Evolutionary conservation across 2,797 vertebrate species (phyloP).

Genomic region (Urosaurus nigricauda): DNA sequence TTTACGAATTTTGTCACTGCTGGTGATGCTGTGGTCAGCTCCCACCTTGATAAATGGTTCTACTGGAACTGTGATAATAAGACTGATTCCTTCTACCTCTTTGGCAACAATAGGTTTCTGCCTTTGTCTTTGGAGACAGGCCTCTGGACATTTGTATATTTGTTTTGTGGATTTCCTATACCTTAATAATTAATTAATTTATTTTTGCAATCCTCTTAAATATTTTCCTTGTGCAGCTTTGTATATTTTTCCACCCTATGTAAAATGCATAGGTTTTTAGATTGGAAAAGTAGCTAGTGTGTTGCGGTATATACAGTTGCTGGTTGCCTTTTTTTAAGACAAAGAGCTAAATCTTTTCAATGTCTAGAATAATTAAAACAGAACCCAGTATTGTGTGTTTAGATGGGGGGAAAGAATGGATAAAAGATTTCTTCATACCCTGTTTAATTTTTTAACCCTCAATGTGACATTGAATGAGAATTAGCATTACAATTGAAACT

Average conservation of each 20-base stretch:
- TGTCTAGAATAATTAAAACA: conserved; percentile 64
- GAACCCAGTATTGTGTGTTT: conserved; percentile 63
- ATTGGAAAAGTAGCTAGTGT: conserved; percentile 52
- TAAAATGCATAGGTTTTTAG: conserved; percentile 68
- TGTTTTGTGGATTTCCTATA: not conserved
- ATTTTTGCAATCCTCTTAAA: conserved; percentile 70
- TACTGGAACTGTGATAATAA: conserved; percentile 81
- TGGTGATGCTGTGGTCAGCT: conserved; percentile 74
- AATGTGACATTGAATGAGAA: conserved; percentile 71
- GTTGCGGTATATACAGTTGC: conserved; percentile 54
- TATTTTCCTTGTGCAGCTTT: conserved; percentile 59
- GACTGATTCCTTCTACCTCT: conserved; percentile 65
- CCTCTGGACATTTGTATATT: conserved; percentile 78
- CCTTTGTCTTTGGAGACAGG: conserved; percentile 83
- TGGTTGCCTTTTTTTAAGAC: conserved; percentile 54
- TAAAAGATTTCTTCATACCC: conserved; percentile 58
- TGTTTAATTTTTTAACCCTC: conserved; percentile 60
- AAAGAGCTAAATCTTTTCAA: conserved; percentile 72
- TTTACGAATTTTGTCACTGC: conserved; percentile 78
- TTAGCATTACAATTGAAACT: conserved; percentile 68
- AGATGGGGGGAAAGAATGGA: conserved; percentile 65
- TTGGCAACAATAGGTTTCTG: conserved; percentile 81
- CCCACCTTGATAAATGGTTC: conserved; percentile 79
- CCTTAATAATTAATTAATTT: not conserved
- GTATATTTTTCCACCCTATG: conserved; percentile 65